phyloP scores from a whole-genome alignment of 2,113 vertebrate genomes.

The Leptobrachium leishanense region DNA sequence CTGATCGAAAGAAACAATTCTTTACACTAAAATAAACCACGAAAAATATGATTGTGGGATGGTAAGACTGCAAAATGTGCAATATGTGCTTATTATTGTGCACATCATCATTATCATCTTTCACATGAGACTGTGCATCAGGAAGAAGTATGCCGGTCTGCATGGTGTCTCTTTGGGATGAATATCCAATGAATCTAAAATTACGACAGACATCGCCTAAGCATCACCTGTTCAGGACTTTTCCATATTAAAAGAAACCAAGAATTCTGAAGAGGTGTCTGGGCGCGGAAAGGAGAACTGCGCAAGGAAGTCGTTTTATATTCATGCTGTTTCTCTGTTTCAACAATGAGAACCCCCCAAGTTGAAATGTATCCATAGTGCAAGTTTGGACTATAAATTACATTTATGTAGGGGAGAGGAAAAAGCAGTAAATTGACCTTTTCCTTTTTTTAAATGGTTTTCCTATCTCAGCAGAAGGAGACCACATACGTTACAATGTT shows the following conservation, averaged over 20 bases:
- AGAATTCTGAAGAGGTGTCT: constrained; percentile 32
- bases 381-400: background rate
- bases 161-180: no score
- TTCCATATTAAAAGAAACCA: constrained; percentile 12
- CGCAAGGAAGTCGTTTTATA: constrained; percentile 40
- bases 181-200: no score
- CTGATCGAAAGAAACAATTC: no score
- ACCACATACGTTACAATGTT: constrained; percentile 32
- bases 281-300: constrained; percentile 20
- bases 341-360: constrained; percentile 42
- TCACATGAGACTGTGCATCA: no score
- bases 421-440: constrained; percentile 13
- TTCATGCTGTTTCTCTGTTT: constrained; percentile 25
- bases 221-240: constrained; percentile 17
- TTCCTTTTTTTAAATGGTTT: constrained; percentile 19
- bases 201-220: no score
- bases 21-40: no score
- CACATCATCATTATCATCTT: no score
- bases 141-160: no score
- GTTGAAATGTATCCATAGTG: background rate
- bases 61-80: no score
- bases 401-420: background rate
- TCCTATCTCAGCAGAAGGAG: constrained; percentile 21
- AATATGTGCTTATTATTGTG: no score
- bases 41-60: no score